Evolutionary conservation across 2,888 invertebrate species (phyloP), one percentile per base, ranked within the genome.

Genomic region (Ormia ochracea): DNA sequence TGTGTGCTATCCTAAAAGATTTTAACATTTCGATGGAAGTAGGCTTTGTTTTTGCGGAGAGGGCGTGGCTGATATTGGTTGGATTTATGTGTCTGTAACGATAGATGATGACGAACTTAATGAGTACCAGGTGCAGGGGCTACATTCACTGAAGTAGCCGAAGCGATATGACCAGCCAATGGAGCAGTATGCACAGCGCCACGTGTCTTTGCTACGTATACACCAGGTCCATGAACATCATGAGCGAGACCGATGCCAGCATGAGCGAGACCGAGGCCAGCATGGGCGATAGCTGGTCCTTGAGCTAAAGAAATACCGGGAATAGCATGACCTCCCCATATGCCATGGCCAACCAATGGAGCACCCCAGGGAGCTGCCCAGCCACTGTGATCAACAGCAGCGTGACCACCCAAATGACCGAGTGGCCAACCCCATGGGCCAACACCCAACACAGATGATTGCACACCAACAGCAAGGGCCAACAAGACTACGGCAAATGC

Each of bases 161-260:
- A 72, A 7, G 75, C 81, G 41, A 59, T 78, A 59, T 78, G 78
- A 28, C 89, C 89, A 61, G 89, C 86, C 54, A 89, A 84, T 68
- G 89, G 89, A 66, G 89, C 89, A 50, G 88, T 86, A 68, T 89
- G 89, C 36, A 89, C 85, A 76, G 89, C 89, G 75, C 89, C 89
- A 83, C 89, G 89, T 26, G 89, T 89, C 83, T 89, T 86, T 75
- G 89, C 89, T 6, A 89, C 87, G 82, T 89, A 89, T 66, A 75
- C 81, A 41, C 73, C 61, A 19, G 69, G 63, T 43, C 63, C 70
- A 58, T 73, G 63, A 43, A 48, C 45, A 36, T 58, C 81, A 33
- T 70, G 81, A 36, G 38, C 69, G 14, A 72, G 69, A 21, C 69
- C 75, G 28, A 69, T 65, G 31, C 58, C 81, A 33, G 58, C n/a